Base-by-base conservation (phyloP, 2,888 invertebrate species). In the Cephus pulcher region DNA sequence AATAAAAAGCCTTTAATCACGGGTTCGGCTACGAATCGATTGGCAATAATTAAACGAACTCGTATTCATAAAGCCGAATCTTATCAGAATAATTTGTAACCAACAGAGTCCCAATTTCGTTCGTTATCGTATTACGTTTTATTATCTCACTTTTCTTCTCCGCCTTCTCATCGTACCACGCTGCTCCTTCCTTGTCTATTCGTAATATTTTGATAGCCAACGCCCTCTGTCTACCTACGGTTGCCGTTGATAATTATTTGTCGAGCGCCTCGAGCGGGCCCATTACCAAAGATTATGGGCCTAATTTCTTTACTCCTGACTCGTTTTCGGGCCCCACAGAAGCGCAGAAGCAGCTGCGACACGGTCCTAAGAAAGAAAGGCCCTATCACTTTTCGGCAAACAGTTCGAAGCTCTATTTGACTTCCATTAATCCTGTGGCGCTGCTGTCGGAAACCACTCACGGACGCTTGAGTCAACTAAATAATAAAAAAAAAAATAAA, bases 381-480 rank as follows among this genome's bases (percentile, higher is more conserved):
- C 12, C 35, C 71, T 73, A 78, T 78, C 75, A 73, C 76, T 71
- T 76, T 78, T 68, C 78, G 37, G 76, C 78, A 78, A 78, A 78
- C 75, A 78, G 75, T 35, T 70, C 75, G 73, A 75, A 69, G 75
- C 78, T 75, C 75, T 78, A 78, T 76, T 78, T 78, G 73, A 73
- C 78, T 78, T 78, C 75, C 78, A 78, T 78, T 78, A 76, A 78
- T 78, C 71, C 75, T 32, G 34, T 73, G 75, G 23, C 40, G 34
- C 76, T 68, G 32, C 37, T 34, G 78, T 75, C 40, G 34, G 40
- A 56, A 32, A 75, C 40, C 37, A 71, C 71, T 71, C 71, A 15
- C 71, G 71, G 71, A 33, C 33, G 15, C 71, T 71, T 34, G 71
- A 12, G 32, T 71, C 32, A n/a, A 56, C 56, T 56, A 56, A 56